phyloP scores from a whole-genome alignment of 2,888 invertebrate genomes.

The Fabriciana adippe region DNA sequence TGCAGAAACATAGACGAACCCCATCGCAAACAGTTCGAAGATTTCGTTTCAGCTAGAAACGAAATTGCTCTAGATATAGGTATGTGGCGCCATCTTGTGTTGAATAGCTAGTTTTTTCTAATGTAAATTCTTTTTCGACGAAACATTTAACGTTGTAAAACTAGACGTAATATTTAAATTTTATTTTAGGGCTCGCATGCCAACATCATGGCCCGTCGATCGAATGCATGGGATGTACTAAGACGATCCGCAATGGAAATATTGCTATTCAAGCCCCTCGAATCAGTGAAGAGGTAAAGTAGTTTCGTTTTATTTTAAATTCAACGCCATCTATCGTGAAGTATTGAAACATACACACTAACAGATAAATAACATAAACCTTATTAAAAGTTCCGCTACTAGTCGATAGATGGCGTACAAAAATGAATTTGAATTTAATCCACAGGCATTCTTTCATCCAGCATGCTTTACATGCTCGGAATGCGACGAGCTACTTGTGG shows the following conservation, averaged over 20 bases:
- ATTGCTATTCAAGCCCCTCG: slow-evolving; percentile 93
- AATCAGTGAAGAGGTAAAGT: slow-evolving; percentile 84
- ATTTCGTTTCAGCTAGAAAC: slow-evolving; percentile 96
- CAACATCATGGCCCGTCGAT: slow-evolving; percentile 80
- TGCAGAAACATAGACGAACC: slow-evolving; percentile 92
- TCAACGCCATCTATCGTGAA: background rate
- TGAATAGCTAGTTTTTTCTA: slow-evolving; percentile 28
- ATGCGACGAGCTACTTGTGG: slow-evolving; percentile 96
- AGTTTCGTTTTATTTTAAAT: slow-evolving; percentile 9
- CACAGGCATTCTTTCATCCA: slow-evolving; percentile 91
- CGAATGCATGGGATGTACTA: slow-evolving; percentile 92
- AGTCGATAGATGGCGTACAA: slow-evolving; percentile 47
- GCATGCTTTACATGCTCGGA: slow-evolving; percentile 94
- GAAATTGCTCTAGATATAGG: slow-evolving; percentile 98
- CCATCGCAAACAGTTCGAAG: slow-evolving; percentile 92
- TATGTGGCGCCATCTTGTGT: slow-evolving; percentile 50
- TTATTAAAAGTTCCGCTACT: slow-evolving; percentile 39
- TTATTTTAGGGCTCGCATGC: slow-evolving; percentile 81
- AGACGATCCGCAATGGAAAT: slow-evolving; percentile 89
- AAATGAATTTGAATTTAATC: slow-evolving; percentile 30
- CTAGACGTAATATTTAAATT: background rate
- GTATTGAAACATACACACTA: background rate
- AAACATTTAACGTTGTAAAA: too few relatives aligned
- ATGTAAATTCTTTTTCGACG: too few relatives aligned
- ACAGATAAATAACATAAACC: background rate